These are phyloP conservation scores for Enteromius unitaeniatus DNA, from an alignment of 2,797 vertebrate species.

Conservation along the genomic window DNA sequence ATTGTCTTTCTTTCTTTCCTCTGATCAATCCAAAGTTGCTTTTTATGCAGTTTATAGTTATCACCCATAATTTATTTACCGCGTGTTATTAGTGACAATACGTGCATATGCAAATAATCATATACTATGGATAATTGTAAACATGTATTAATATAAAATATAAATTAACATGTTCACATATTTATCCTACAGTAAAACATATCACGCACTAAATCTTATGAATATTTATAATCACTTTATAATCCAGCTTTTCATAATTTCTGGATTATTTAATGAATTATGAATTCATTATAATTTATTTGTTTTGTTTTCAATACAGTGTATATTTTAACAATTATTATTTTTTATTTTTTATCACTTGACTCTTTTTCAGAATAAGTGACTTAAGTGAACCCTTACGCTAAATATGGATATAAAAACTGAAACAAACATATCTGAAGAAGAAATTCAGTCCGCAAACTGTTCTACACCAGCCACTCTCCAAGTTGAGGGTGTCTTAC, in stretches of 20 bases:
- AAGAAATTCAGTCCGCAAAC: slow-evolving; percentile 59
- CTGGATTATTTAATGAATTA: neutral
- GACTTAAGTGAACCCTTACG: slow-evolving; percentile 22
- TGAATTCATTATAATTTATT: neutral
- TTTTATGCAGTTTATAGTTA: neutral
- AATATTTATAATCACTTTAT: neutral
- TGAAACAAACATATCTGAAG: slow-evolving; percentile 45
- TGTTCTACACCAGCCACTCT: slow-evolving; percentile 58
- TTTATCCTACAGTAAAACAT: neutral
- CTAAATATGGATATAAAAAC: slow-evolving; percentile 52
- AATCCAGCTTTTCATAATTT: neutral
- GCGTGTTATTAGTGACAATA: neutral
- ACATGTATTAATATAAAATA: neutral
- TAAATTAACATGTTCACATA: neutral
- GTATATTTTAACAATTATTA: rapidly evolving
- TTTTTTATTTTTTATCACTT: neutral
- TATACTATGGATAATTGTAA: neutral
- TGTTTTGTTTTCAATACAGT: neutral
- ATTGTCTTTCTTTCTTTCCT: neutral
- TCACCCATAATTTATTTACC: neutral
- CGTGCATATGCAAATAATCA: neutral
- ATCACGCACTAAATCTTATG: neutral
- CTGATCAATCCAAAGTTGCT: neutral
- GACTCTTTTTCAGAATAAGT: slow-evolving; percentile 18
- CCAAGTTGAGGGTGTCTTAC: slow-evolving; percentile 44